Evolutionary conservation across 2,888 invertebrate species (phyloP), one percentile per base, ranked within the genome.

Genomic region (Clitarchus hookeri): DNA sequence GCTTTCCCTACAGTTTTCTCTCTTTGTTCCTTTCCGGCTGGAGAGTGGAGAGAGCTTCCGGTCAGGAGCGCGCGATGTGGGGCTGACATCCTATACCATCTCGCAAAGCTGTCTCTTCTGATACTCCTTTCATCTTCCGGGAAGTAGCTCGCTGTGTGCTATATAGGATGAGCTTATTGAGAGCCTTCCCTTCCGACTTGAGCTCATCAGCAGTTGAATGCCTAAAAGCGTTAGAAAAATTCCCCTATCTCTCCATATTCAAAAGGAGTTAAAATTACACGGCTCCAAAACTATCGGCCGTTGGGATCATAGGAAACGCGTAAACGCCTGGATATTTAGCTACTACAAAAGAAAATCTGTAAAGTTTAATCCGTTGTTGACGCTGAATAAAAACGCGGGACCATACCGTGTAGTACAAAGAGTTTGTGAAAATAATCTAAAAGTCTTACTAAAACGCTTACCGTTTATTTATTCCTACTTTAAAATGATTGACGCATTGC

Each of bases 231-330:
- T 65, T 65, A 16, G 8, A 8, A 65, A 65, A n/a, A 65, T 23
- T 23, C 65, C n/a, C 65, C n/a, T 1, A 65, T n/a, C 65, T n/a
- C 19, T 53, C 6, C 6, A 53, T 19, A 19, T 23, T 2, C 16
- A 65, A 65, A 48, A 65, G 65, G 65, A 65, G 65, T 65, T n/a
- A 65, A 65, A 65, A 65, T 65, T n/a, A 65, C 65, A n/a, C 65
- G 16, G 11, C 48, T 48, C 16, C 48, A 16, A 48, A 48, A 48
- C 48, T 2, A 48, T 36, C 4, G 36, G 36, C 36, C 36, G 4
- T 36, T 36, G 36, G 48, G 16, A 48, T 48, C 48, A 8, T 16
- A 36, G 36, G 36, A 48, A 48, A 48, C 48, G 48, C 48, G 1
- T 48, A 16, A 48, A 48, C 16, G 48, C 48, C 11, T 8, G 11